Base-by-base conservation (phyloP, 2,797 vertebrate species). In the Betta splendens region DNA sequence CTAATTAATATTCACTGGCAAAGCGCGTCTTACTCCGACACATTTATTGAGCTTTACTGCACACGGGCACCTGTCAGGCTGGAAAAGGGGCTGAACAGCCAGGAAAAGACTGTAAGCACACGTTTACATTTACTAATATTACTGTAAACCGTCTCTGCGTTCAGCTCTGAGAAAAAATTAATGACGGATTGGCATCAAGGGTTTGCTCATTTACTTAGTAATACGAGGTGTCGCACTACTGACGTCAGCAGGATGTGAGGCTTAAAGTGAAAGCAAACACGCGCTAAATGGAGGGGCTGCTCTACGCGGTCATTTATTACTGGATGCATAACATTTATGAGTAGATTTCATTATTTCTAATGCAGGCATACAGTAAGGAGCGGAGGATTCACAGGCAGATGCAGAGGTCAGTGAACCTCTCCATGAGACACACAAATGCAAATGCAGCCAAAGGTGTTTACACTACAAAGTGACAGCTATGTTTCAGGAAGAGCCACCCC, bases 1-100 rank as follows among this genome's bases (percentile, higher is more conserved):
- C 72, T 83, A 72, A 87, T 89, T 86, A 77, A 87, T 87, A 88
- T 90, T 88, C 81, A 66, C 66, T 75, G 80, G 63, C 70, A 75
- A 77, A 77, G 72, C 72, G 64, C 58, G 64, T 71, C 71, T 85
- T 69, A 65, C 74, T 74, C 80, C 72, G 82, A 85, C 79, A 81
- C 79, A 64, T 86, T 80, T 78, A 60, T 71, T 54, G 65, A 61
- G 53, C 77, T 73, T 70, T 61, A 69, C 54, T 52, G 58, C 62
- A 64, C 48, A 21, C 26, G 53, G 49, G 47, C 50, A 39, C 46
- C 54, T 77, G 73, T 69, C 74, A 82, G 60, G 59, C 73, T 71
- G 44, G 69, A 65, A 74, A 69, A 79, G 20, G 38, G 45, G 51
- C 68, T 33, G 38, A 53, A 20, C 42, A 56, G 29, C 47, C 12